Conservation (phyloP, 2,888 invertebrate genomes). For the Aplocera efformata region DNA sequence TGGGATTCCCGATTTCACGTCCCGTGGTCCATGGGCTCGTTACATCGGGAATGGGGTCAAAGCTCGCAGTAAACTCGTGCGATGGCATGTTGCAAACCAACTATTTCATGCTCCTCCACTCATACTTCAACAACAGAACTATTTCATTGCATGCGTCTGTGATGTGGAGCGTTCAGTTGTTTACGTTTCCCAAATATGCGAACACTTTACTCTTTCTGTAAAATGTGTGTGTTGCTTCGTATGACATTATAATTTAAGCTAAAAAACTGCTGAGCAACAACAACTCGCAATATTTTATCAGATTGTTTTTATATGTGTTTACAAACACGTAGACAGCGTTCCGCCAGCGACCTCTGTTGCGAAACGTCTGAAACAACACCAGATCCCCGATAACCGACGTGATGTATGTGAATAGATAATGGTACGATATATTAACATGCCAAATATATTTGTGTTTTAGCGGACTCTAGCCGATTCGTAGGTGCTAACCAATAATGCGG, state of each 20-base stretch:
- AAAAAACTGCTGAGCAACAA: too few relatives aligned
- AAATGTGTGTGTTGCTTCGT: too few relatives aligned
- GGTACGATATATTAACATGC: constrained; percentile 13
- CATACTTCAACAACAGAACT: constrained; percentile 8
- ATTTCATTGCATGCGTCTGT: constrained; percentile 9
- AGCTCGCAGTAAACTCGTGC: constrained; percentile 21
- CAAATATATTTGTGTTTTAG: constrained; percentile 5
- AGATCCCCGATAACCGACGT: constrained; percentile 17
- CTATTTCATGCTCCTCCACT: constrained; percentile 8
- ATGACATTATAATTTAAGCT: too few relatives aligned
- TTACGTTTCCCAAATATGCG: constrained; percentile 1
- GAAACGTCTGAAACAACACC: constrained; percentile 6
- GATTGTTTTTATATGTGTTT: too few relatives aligned
- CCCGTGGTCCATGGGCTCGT: constrained; percentile 16
- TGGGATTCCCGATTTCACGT: constrained; percentile 2
- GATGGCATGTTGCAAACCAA: constrained; percentile 22
- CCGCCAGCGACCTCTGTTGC: constrained; percentile 9
- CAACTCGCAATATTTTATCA: too few relatives aligned
- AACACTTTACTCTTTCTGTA: too few relatives aligned
- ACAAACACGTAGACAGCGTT: constrained; percentile 2
- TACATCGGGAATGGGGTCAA: constrained; percentile 26
- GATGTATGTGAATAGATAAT: constrained; percentile 11
- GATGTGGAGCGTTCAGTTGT: constrained; percentile 4
- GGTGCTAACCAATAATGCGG: too few relatives aligned
- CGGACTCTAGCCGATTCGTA: too few relatives aligned